Base-by-base conservation (phyloP, 2,888 invertebrate species). In the Allophyes oxyacanthae region DNA sequence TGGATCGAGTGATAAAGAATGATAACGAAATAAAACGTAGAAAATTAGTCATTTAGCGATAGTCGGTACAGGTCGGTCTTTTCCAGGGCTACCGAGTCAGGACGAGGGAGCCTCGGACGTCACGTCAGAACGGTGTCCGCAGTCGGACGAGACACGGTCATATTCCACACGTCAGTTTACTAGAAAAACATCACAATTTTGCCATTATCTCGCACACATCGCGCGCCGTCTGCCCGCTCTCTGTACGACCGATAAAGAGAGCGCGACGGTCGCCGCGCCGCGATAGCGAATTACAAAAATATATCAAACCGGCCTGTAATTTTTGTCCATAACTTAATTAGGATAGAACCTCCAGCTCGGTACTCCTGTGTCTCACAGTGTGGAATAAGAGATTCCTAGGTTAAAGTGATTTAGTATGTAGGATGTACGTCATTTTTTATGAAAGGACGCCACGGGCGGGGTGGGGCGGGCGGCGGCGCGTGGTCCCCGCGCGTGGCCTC, bases 131-230 rank as follows among this genome's bases (percentile, higher is more conserved):
- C 50, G 57, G 65, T 63, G 61, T 62, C 67, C 68, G 64, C 60
- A 56, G 58, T 50, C 49, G 49, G 20, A 55, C 74, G 59, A 73
- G 70, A 72, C 66, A 72, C 65, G 54, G 64, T 61, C 62, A 40
- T 66, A 71, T 56, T 70, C 69, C 64, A 75, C 68, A 74, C 75
- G 74, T 78, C 79, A 78, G 67, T 77, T 81, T 80, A 79, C 74
- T 85, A 89, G 92, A 91, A 91, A 92, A 93, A 90, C 87, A 92
- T 94, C 93, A 92, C 93, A 94, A 93, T 91, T 93, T 93, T 88
- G 83, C 92, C 92, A 92, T 91, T 91, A 89, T 90, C 88, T 86
- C 81, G 84, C 83, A 83, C 81, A 83, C 82, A 83, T 82, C 85
- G 86, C 81, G 81, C 87, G 82, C 81, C 86, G 72, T 63, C 82